Conservation (phyloP, 1,140 invertebrate genomes). For the Lasaia peninsularis region DNA sequence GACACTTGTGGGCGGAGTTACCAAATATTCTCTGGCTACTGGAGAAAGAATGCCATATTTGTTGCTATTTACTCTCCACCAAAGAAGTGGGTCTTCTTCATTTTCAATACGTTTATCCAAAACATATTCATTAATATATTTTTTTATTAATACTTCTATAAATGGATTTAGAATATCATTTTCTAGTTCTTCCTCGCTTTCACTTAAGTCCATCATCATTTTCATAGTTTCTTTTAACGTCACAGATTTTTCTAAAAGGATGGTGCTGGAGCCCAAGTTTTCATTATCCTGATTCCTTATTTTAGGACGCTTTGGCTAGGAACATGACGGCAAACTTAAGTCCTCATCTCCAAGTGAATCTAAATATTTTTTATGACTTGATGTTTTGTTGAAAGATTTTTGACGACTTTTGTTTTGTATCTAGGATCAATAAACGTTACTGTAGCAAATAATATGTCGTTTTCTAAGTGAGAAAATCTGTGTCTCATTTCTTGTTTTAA, state of each 20-base stretch:
- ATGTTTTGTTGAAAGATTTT: constrained; percentile 25
- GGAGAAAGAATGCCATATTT: constrained; percentile 30
- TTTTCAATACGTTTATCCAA: constrained; percentile 30
- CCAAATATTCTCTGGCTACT: constrained; percentile 29
- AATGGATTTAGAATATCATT: constrained; percentile 29
- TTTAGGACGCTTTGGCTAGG: constrained; percentile 32
- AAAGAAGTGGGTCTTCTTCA: constrained; percentile 30
- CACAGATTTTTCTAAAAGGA: constrained; percentile 28
- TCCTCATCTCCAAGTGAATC: constrained; percentile 30
- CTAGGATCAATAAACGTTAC: no score
- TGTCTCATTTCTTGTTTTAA: constrained; percentile 28
- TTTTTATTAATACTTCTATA: constrained; percentile 27
- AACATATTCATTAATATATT: constrained; percentile 30
- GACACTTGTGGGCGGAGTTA: constrained; percentile 25
- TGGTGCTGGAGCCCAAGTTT: constrained; percentile 24
- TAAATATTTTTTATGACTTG: constrained; percentile 29
- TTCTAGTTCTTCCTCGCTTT: constrained; percentile 29
- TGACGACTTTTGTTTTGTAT: no score
- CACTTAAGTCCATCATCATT: constrained; percentile 28
- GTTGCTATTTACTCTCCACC: constrained; percentile 31
- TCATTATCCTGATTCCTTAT: constrained; percentile 24
- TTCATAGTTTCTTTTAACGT: constrained; percentile 31
- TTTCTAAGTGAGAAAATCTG: constrained; percentile 30
- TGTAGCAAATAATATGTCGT: no score
- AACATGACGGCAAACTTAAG: constrained; percentile 21